phyloP scores from a whole-genome alignment of 30 jellyfish, hydroid and myxozoan genomes.

The Aurelia sp. region DNA sequence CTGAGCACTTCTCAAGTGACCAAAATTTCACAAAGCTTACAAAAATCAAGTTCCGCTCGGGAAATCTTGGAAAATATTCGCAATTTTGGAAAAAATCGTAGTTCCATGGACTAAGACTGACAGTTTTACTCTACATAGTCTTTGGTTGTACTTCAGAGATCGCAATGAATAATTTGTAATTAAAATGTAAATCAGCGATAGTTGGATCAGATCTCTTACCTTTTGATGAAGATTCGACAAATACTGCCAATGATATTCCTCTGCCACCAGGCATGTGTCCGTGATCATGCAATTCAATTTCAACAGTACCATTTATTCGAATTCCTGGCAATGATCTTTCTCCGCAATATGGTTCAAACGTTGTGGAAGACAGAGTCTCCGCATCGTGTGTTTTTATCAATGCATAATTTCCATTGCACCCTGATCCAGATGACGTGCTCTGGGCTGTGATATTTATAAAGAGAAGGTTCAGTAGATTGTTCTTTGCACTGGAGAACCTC shows the following conservation, averaged over 20 bases:
- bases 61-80: no score
- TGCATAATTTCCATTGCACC: constrained; percentile 10
- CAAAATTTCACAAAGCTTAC: no score
- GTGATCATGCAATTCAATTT: constrained; percentile 8
- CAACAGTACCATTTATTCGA: constrained; percentile 34
- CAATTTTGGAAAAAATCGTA: no score
- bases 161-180: neutral
- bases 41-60: no score
- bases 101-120: no score
- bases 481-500: constrained; percentile 21
- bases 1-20: no score
- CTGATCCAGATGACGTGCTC: neutral
- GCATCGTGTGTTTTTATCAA: neutral
- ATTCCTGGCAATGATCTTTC: neutral
- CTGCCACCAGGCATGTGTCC: neutral
- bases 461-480: constrained; percentile 2
- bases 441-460: constrained; percentile 23
- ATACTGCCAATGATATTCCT: constrained; percentile 32
- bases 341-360: constrained; percentile 2
- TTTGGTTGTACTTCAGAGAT: no score
- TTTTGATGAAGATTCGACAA: constrained; percentile 39
- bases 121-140: no score
- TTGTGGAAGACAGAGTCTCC: neutral
- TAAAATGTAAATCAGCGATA: neutral
- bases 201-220: neutral